Base-by-base conservation (phyloP, 2,888 invertebrate genomes). In the Chrysodeixis includens region DNA sequence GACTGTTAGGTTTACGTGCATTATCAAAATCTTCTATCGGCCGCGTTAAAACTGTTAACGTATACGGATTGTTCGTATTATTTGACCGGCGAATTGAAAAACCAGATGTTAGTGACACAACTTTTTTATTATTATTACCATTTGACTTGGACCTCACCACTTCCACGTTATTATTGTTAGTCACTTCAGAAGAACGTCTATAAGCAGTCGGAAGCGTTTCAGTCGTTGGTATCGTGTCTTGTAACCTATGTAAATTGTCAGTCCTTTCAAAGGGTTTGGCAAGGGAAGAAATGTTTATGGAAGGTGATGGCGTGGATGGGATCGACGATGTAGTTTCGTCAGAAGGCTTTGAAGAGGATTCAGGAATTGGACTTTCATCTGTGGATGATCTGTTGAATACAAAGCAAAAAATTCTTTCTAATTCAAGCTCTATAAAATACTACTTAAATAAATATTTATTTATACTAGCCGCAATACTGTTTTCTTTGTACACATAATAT, bases 331-430 rank as follows among this genome's bases (percentile, higher is more conserved):
- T 87, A 72, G 89, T 82, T 69, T 87, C 87, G 76, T 91, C 81
- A 88, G 83, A 82, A 82, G 95, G 95, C 79, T 93, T 94, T 91
- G 84, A 92, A 74, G 95, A 85, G 88, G 92, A 86, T 82, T 87
- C 86, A 76, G 93, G 90, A 83, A 83, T 90, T 83, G 90, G 91
- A 90, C 85, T 95, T 91, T 94, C 94, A 92, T 94, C 93, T 88
- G 94, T 92, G 86, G 95, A 92, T 91, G 93, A 95, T 95, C 95
- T 95, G 95, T 95, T 92, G 93, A 95, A 95, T 94, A 95, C 86
- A 95, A 95, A 95, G 93, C 92, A 93, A 93, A 93, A 88, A 92
- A 90, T 88, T 79, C 85, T 90, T 90, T 93, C 95, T 94, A 93
- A 92, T 90, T 91, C 81, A 91, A 92, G 89, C 90, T 90, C 86